Evolutionary conservation across 2,797 vertebrate genomes (phyloP).

Genomic region (Okamejei kenojei): DNA sequence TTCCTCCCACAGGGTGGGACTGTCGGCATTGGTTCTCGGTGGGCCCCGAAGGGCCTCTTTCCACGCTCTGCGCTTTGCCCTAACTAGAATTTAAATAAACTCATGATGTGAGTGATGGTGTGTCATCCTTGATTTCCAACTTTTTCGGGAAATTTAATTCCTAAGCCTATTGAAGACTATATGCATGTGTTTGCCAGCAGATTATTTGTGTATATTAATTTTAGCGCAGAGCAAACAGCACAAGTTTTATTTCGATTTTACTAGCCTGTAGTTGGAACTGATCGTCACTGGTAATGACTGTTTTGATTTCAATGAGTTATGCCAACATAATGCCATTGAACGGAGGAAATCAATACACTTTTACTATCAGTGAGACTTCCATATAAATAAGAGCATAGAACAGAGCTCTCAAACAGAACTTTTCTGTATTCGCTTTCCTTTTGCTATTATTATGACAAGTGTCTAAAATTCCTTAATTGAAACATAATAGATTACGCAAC

Average conservation of each 20-base stretch:
- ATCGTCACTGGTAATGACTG: constrained; percentile 6
- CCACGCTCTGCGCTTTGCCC: no score
- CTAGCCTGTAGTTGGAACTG: background rate
- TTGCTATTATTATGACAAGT: background rate
- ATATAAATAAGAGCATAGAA: constrained; percentile 27
- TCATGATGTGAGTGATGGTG: no score
- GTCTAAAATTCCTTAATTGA: background rate
- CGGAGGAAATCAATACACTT: no score
- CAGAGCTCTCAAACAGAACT: background rate
- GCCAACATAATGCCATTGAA: background rate
- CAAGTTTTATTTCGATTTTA: background rate
- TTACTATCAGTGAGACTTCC: background rate
- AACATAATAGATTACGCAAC: background rate
- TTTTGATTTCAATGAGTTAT: background rate
- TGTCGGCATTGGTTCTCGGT: no score
- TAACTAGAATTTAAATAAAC: no score
- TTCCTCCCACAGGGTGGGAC: no score
- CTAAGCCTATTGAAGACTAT: background rate
- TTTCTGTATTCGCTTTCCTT: background rate
- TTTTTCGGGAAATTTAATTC: background rate
- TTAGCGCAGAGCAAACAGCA: background rate
- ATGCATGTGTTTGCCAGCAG: no score
- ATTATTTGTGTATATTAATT: background rate
- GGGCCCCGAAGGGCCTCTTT: no score
- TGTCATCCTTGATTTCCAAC: background rate